Evolutionary conservation across 2,113 vertebrate genomes (phyloP).

Genomic region (Climacteris rufus): DNA sequence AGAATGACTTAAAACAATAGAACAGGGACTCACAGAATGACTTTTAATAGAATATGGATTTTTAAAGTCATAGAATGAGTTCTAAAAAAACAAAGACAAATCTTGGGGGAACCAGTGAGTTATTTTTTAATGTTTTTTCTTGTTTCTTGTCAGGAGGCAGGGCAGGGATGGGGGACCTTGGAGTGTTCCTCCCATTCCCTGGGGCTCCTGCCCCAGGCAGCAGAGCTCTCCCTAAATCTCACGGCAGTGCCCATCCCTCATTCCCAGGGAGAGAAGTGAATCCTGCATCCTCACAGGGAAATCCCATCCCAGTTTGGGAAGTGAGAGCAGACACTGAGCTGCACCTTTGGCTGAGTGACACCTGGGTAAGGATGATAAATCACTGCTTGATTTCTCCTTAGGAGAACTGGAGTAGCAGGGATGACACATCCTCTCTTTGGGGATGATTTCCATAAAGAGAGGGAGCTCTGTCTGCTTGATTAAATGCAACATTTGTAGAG

Average conservation of each 20-base stretch:
- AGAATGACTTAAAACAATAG: not conserved
- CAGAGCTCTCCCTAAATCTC: not conserved
- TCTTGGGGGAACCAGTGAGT: not conserved
- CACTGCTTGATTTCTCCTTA: not conserved
- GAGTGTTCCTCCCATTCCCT: not conserved
- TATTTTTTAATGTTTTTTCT: not conserved
- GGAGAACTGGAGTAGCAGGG: slow-evolving; percentile 14
- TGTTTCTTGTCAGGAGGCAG: not conserved
- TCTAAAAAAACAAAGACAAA: not conserved
- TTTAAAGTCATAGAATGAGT: not conserved
- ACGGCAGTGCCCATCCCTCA: not conserved
- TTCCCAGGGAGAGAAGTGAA: not conserved
- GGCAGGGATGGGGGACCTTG: not conserved
- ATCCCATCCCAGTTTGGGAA: not conserved
- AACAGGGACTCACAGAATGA: not conserved
- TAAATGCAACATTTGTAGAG: not conserved
- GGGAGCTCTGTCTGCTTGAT: not conserved
- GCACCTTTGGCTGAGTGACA: not conserved
- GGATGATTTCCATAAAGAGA: not conserved
- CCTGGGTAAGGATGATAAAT: slow-evolving; percentile 42
- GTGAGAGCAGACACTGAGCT: not conserved
- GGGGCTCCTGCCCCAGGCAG: not conserved
- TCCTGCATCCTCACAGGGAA: not conserved
- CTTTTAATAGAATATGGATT: not conserved
- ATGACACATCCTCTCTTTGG: not conserved